These are phyloP conservation scores for Psittacus erithacus DNA, from an alignment of 2,113 vertebrate genomes.

Conservation along the genomic window DNA sequence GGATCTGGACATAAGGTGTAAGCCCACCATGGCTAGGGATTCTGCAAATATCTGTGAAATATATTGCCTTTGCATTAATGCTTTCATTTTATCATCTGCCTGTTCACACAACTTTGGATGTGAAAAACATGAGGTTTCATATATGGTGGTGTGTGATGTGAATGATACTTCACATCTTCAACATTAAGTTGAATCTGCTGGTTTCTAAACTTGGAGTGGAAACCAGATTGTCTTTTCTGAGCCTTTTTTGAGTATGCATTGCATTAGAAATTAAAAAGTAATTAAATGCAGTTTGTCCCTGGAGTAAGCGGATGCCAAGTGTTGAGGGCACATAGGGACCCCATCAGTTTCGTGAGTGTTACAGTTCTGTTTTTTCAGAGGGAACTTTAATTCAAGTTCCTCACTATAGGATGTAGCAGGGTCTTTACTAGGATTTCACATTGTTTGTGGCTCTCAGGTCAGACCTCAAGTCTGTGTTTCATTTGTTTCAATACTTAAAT, in stretches of 20 bases:
- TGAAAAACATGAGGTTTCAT: neutral
- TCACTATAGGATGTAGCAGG: neutral
- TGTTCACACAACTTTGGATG: neutral
- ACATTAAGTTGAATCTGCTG: neutral
- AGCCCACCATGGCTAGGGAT: neutral
- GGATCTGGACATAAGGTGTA: neutral
- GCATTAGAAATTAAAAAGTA: constrained; percentile 26
- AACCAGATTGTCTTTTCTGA: neutral
- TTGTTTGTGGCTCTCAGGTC: neutral
- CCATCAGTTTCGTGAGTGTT: neutral
- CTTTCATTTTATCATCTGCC: neutral
- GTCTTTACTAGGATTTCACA: neutral
- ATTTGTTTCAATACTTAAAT: constrained; percentile 13
- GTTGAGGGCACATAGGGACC: neutral
- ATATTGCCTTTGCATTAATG: fast-evolving
- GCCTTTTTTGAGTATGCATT: neutral
- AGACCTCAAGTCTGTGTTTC: neutral
- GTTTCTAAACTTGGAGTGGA: neutral
- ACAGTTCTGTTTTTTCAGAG: neutral
- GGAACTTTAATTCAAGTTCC: neutral
- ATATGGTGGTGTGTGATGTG: neutral
- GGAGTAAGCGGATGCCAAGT: neutral
- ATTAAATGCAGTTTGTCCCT: neutral
- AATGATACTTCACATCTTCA: neutral
- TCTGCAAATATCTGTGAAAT: neutral